Conservation (phyloP, 2,888 invertebrate genomes). For the Heliothis peltigera region DNA sequence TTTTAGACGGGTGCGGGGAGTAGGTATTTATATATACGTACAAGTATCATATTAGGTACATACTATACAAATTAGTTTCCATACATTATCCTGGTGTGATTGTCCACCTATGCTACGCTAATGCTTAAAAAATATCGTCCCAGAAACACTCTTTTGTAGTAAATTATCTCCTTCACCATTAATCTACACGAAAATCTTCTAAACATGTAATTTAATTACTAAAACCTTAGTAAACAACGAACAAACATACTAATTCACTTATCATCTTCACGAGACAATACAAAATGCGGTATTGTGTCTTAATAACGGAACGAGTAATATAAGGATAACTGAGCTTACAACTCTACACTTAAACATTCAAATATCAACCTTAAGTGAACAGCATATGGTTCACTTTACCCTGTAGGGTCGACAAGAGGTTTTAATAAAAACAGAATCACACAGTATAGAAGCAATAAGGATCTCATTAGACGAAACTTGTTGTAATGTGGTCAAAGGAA, state of each 20-base stretch:
- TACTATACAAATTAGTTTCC: no score
- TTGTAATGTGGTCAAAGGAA: constrained; percentile 41
- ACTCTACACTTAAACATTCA: background rate
- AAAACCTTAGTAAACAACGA: constrained; percentile 3
- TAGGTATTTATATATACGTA: no score
- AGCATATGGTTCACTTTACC: background rate
- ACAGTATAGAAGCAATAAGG: constrained; percentile 32
- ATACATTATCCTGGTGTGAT: no score
- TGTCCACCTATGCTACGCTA: no score
- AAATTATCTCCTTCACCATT: background rate
- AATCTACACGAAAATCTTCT: background rate
- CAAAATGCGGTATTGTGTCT: constrained; percentile 35
- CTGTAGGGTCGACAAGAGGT: constrained; percentile 4
- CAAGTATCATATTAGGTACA: no score
- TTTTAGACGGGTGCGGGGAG: no score
- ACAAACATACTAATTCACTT: constrained; percentile 34
- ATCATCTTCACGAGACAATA: constrained; percentile 26
- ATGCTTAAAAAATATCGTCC: background rate
- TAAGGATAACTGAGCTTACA: constrained; percentile 32
- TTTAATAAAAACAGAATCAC: constrained; percentile 60
- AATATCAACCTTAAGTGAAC: background rate
- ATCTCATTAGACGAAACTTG: constrained; percentile 44
- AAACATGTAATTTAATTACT: background rate
- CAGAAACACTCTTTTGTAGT: background rate
- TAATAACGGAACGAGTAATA: constrained; percentile 44